Percentiles rank a stretch among this genome's conserved stretches.
These are phyloP conservation scores for Cynoglossus semilaevis DNA, from an alignment of 2,113 vertebrate species.

Conservation along the genomic window DNA sequence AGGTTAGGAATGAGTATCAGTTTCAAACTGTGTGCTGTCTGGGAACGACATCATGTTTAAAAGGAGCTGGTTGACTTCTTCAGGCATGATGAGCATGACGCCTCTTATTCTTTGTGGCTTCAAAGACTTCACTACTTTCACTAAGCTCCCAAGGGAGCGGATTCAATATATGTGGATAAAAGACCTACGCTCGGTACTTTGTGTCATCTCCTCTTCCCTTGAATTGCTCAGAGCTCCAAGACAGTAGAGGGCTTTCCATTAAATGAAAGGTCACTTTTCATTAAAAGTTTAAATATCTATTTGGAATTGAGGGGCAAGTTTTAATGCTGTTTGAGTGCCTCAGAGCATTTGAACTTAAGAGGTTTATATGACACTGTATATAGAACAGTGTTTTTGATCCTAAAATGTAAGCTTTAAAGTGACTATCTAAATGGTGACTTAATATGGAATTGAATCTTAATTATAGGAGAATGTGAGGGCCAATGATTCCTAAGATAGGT, in stretches of 20 bases:
- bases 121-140: conserved; percentile 28
- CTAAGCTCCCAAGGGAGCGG: conserved; percentile 35
- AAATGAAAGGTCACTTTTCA: conserved; percentile 30
- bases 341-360: no score
- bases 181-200: conserved; percentile 15
- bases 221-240: conserved; percentile 20
- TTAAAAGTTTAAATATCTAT: conserved; percentile 19
- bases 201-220: conserved; percentile 25
- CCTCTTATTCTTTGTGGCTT: conserved; percentile 36
- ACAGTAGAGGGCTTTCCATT: conserved; percentile 4
- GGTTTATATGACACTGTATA: no score
- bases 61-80: conserved; percentile 40
- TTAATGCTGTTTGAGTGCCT: no score
- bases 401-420: no score
- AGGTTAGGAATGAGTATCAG: conserved; percentile 26
- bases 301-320: no score
- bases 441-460: no score
- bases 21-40: conserved; percentile 39
- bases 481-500: no score
- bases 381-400: no score
- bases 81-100: conserved; percentile 41
- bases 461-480: no score
- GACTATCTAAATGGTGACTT: no score
- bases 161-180: conserved; percentile 26
- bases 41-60: conserved; percentile 26